These are phyloP conservation scores for Astyanax mexicanus DNA, from an alignment of 2,797 vertebrate genomes.

Conservation along the genomic window DNA sequence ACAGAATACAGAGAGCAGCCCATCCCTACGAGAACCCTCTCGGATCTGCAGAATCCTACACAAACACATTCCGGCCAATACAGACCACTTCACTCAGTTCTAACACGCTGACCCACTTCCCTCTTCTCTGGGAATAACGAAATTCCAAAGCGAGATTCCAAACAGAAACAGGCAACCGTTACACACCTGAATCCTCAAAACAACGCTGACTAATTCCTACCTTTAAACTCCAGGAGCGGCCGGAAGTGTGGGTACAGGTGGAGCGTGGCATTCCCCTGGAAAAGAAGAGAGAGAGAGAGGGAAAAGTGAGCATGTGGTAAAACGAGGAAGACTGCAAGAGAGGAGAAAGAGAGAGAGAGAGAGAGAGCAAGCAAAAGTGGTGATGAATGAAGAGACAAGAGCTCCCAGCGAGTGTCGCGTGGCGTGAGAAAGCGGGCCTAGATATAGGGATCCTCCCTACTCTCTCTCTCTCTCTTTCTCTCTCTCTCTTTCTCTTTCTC, in stretches of 20 bases:
- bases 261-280: conserved; percentile 82
- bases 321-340: not conserved
- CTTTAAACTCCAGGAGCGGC: conserved; percentile 82
- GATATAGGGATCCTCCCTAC: conserved; percentile 52
- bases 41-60: not conserved
- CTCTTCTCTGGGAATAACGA: not conserved
- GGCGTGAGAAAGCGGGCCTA: conserved; percentile 45
- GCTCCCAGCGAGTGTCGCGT: not conserved
- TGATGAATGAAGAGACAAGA: conserved; percentile 22
- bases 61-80: not conserved
- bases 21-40: not conserved
- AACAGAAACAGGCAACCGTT: too few relatives aligned
- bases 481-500: conserved; percentile 13
- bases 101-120: not conserved
- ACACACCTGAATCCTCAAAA: too few relatives aligned
- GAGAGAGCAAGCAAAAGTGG: too few relatives aligned
- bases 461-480: conserved; percentile 31
- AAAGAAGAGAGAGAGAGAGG: conserved; percentile 42
- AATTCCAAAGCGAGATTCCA: not conserved
- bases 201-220: conserved; percentile 66
- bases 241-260: conserved; percentile 86
- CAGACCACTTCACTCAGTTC: too few relatives aligned
- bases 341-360: not conserved
- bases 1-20: not conserved
- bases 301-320: conserved; percentile 33